A percentile compares a stretch with the other conserved stretches of the same genome.
These are phyloP conservation scores for Burhinus oedicnemus DNA, from an alignment of 2,113 vertebrate genomes.

Conservation along the genomic window DNA sequence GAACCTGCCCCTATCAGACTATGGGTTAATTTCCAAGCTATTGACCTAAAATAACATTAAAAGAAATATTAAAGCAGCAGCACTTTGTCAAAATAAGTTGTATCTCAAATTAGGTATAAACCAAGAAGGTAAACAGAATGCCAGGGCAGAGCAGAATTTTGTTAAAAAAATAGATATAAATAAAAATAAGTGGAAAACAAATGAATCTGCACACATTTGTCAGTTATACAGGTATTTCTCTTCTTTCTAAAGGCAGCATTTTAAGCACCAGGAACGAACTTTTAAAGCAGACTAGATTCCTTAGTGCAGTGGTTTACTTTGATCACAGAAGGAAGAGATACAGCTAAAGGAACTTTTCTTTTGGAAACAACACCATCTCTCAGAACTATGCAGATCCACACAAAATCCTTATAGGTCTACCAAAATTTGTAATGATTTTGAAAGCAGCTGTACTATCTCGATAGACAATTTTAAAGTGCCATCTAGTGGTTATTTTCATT, in stretches of 20 bases:
- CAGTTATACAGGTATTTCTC: not conserved
- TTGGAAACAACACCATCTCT: not conserved
- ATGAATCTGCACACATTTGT: not conserved
- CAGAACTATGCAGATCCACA: not conserved
- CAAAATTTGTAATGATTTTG: not conserved
- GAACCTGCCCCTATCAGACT: not conserved
- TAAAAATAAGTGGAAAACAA: not conserved
- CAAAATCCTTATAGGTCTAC: not conserved
- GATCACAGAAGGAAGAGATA: not conserved
- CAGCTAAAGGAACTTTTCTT: not conserved
- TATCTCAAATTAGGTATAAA: not conserved
- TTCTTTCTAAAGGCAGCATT: not conserved
- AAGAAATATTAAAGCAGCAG: not conserved
- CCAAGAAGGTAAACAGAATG: not conserved
- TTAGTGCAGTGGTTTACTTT: not conserved
- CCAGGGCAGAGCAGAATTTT: not conserved
- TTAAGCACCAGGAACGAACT: not conserved
- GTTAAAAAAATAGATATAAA: not conserved
- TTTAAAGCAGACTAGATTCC: not conserved
- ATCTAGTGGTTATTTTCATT: slow-evolving; percentile 73
- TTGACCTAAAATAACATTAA: not conserved
- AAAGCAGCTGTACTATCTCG: not conserved
- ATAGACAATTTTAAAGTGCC: slow-evolving; percentile 67
- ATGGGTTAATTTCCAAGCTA: not conserved
- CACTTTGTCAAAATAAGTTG: not conserved